Evolutionary conservation across 2,888 invertebrate species (phyloP).

Genomic region (Hanleya hanleyi): DNA sequence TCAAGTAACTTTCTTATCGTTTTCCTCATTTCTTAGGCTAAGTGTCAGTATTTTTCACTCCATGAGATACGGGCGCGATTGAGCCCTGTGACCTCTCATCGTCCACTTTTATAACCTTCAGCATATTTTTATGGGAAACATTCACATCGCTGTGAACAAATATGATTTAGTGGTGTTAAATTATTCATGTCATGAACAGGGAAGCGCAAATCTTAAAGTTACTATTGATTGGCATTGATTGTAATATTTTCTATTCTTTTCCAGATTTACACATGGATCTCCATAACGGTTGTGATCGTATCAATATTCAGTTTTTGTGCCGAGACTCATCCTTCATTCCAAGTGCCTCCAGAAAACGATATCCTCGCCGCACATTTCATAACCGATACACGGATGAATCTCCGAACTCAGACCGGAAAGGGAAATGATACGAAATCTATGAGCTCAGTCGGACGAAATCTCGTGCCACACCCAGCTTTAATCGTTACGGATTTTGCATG

Average conservation of each 20-base stretch:
- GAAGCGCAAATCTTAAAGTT: no score
- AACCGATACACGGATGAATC: not conserved
- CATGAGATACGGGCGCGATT: no score
- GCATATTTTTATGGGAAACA: no score
- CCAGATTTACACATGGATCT: slow-evolving; percentile 66
- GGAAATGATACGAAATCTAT: not conserved
- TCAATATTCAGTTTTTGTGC: slow-evolving; percentile 69
- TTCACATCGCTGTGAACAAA: no score
- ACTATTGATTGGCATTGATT: no score
- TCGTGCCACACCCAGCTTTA: slow-evolving; percentile 58
- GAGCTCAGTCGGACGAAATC: not conserved
- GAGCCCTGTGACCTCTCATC: no score
- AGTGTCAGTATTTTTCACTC: no score
- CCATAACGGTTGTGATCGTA: slow-evolving; percentile 64
- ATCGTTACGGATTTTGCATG: slow-evolving; percentile 64
- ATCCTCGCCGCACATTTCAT: not conserved
- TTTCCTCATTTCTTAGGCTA: no score
- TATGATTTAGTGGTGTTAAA: no score
- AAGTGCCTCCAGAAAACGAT: slow-evolving; percentile 35
- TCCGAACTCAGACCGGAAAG: not conserved
- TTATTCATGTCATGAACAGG: no score
- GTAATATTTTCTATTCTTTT: not conserved
- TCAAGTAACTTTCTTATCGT: no score
- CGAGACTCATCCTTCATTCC: slow-evolving; percentile 63
- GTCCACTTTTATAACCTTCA: no score